phyloP scores from a whole-genome alignment of 2,113 vertebrate species.

The Crotalus tigris region DNA sequence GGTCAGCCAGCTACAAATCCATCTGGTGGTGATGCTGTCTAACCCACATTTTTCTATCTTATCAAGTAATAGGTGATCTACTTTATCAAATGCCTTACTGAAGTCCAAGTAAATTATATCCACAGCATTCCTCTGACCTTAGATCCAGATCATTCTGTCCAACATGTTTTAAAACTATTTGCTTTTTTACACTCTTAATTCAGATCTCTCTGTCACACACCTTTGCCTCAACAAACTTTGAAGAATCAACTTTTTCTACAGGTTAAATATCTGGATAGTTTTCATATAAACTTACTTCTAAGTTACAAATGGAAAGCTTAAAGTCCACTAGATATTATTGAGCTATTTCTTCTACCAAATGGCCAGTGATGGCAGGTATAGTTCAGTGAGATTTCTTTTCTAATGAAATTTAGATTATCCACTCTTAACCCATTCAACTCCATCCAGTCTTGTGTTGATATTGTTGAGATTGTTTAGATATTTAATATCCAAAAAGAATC shows the following conservation, averaged over 20 bases:
- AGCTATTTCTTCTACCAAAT: background rate
- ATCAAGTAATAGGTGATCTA: too few relatives aligned
- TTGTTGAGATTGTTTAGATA: background rate
- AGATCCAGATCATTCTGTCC: background rate
- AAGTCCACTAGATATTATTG: background rate
- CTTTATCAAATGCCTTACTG: too few relatives aligned
- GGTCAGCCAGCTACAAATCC: too few relatives aligned
- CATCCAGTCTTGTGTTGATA: background rate
- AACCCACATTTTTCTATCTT: too few relatives aligned
- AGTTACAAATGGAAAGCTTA: background rate
- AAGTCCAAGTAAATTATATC: too few relatives aligned
- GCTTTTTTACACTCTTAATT: background rate
- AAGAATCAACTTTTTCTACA: background rate
- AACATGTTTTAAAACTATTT: background rate
- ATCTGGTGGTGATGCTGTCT: too few relatives aligned
- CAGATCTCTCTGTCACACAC: background rate
- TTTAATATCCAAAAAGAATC: background rate
- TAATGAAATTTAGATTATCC: background rate
- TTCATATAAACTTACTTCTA: background rate
- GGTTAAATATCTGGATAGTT: background rate
- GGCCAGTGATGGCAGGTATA: background rate
- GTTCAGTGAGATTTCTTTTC: background rate
- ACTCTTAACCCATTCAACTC: background rate
- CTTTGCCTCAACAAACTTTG: background rate
- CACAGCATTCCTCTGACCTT: background rate